These are phyloP conservation scores for Coregonus clupeaformis DNA, from an alignment of 2,113 vertebrate genomes.

Conservation along the genomic window DNA sequence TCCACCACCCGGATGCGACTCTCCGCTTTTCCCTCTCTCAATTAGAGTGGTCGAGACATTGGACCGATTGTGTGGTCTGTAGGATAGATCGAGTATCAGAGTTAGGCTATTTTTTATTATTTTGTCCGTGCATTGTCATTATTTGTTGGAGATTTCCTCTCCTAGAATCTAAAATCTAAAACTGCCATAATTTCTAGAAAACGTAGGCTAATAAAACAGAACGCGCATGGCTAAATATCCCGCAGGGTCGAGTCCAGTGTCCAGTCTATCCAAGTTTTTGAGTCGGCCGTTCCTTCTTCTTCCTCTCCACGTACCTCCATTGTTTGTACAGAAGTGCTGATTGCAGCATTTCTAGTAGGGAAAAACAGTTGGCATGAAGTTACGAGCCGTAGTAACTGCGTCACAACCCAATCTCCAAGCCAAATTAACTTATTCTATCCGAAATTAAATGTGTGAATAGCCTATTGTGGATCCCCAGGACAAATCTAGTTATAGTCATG, in stretches of 20 bases:
- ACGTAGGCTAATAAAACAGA: not conserved
- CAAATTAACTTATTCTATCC: conserved; percentile 36
- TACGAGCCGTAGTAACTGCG: conserved; percentile 73
- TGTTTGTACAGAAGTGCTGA: conserved; percentile 81
- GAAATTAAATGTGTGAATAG: not conserved
- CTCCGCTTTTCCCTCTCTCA: conserved; percentile 68
- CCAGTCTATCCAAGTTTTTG: not conserved
- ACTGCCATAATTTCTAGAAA: not conserved
- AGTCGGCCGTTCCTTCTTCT: not conserved
- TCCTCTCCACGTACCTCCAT: conserved; percentile 68
- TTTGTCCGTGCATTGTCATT: conserved; percentile 30
- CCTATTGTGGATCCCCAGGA: not conserved
- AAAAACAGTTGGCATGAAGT: conserved; percentile 15
- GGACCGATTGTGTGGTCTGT: conserved; percentile 78
- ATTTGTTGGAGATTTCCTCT: not conserved
- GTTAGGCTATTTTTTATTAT: not conserved
- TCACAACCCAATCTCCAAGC: conserved; percentile 71
- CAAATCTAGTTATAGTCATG: not conserved
- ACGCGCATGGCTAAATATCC: not conserved
- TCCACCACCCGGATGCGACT: conserved; percentile 65
- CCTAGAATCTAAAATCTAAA: not conserved
- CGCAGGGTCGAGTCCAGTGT: not conserved
- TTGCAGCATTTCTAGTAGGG: conserved; percentile 70
- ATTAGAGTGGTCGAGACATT: conserved; percentile 79
- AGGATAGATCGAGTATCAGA: conserved; percentile 67